Evolutionary conservation across 2,113 vertebrate genomes (phyloP), one percentile per base, ranked within the genome.

Genomic region (Actenoides lindsayi): DNA sequence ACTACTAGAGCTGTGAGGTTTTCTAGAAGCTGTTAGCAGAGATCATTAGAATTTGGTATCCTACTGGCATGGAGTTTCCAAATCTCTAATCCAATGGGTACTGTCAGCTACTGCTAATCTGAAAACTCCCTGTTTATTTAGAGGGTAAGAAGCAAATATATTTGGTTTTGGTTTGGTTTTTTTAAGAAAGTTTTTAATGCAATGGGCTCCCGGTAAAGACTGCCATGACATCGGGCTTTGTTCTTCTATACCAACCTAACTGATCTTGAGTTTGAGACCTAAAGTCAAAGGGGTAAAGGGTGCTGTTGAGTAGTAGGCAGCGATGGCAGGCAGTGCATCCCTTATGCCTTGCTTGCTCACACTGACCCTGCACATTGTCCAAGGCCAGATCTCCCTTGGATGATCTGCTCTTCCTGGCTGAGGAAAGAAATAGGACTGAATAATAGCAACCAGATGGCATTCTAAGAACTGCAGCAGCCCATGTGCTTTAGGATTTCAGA

Each of bases 351-450:
- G 9, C 27, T 48, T 42, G 53, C 35, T 84, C 53, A 23, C 20
- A 4, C 33, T 42, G 25, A 39, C 17, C 41, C 64, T 63, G 56
- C 3, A 1, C 12, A 5, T 57, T 31, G 6, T 19, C 33, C n/a
- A 6, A 0, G 2, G 17, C 48, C 53, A 11, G 21, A 16, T 21
- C 0, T 0, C 46, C 25, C 35, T 35, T 19, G 62, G 56, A 8
- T 18, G n/a, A 53, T 53, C 51, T 17, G 0, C 12, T 51, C 37
- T 39, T 33, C 19, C 42, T 83, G 84, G 20, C n/a, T 30, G 71
- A 59, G 78, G 67, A n/a, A 62, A 44, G n/a, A 50, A 50, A 41
- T 1, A 4, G 24, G 35, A 33, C 62, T 46, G 28, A 71, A 5
- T 23, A 30, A 17, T 17, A 86, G 67, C 44, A 50, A 16, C 16